Evolutionary conservation across 2,888 invertebrate genomes (phyloP), one percentile per base, ranked within the genome.

Genomic region (Drosophila anceps): DNA sequence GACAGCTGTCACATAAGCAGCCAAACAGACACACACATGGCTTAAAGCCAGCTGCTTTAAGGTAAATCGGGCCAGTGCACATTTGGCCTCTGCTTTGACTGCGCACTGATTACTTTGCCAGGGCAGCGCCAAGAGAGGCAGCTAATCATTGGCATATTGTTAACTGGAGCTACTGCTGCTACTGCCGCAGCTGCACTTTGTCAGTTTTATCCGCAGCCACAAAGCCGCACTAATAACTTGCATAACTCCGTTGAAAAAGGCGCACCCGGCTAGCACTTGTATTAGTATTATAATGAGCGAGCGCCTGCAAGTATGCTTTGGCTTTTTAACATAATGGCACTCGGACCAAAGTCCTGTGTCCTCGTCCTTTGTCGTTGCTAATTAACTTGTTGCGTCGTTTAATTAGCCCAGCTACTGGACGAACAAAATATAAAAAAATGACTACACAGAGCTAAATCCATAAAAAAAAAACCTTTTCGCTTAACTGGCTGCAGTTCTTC

Each of bases 371-470:
- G 69, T 79, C 64, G 43, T 50, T 81, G 71, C 88, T 86, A 86
- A 88, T 88, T 84, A 87, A 88, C 86, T 88, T 87, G 86, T 87
- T 87, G 88, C 86, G 70, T 79, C 84, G 84, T 82, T 81, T 87
- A 87, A 84, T 87, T 84, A 84, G 73, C 66, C 82, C 66, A 60
- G 73, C 73, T 65, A 76, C 69, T 65, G 60, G 53, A 57, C 65
- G 5, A n/a, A 15, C 44, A 44, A 20, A 43, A 43, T 5, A 66
- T 58, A 55, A 27, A 20, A 33, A 39, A 33, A 3, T 4, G 9
- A 53, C 10, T 24, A 33, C 24, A 54, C 39, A 39, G 13, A 58
- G 37, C 41, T 24, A 46, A 69, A 63, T 64, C 59, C 70, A 65
- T 57, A 69, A 69, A 65, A 68, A 64, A 50, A 53, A n/a, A 48